Percentiles rank a stretch among this genome's conserved stretches.
Evolutionary conservation across 2,797 vertebrate species (phyloP).

Genomic region (Eleutherodactylus coqui): DNA sequence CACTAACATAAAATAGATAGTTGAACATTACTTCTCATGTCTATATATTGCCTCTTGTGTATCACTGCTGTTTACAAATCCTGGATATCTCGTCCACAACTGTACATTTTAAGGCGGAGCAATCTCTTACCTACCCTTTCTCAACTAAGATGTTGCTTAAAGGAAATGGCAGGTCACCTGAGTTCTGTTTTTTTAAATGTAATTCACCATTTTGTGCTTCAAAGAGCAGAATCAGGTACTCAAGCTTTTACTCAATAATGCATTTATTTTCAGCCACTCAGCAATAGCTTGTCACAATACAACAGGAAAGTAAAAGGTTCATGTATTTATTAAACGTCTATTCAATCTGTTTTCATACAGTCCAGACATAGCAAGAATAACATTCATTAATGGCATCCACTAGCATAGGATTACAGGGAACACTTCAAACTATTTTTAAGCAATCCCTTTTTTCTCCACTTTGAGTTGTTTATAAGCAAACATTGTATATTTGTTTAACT

Average conservation of each 20-base stretch:
- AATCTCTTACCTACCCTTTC: neutral
- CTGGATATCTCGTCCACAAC: neutral
- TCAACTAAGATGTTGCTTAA: neutral
- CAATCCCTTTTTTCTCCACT: too few species aligned
- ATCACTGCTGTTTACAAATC: too few species aligned
- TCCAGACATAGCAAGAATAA: neutral
- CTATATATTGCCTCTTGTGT: too few species aligned
- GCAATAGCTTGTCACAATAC: neutral
- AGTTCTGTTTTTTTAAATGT: neutral
- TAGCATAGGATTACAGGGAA: neutral
- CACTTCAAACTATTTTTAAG: neutral
- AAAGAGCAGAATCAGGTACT: neutral
- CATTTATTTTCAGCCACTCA: neutral
- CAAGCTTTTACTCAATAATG: slow-evolving; percentile 16
- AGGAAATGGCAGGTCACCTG: neutral
- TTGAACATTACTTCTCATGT: too few species aligned
- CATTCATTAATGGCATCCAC: slow-evolving; percentile 21
- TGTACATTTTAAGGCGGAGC: neutral
- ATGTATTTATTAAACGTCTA: neutral
- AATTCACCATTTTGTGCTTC: neutral
- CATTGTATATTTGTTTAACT: neutral
- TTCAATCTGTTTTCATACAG: neutral
- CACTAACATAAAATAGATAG: too few species aligned
- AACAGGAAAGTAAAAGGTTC: neutral
- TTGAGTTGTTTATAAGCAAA: neutral